Evolutionary conservation across 2,113 vertebrate species (phyloP).

Genomic region (Anarrhichthys ocellatus): DNA sequence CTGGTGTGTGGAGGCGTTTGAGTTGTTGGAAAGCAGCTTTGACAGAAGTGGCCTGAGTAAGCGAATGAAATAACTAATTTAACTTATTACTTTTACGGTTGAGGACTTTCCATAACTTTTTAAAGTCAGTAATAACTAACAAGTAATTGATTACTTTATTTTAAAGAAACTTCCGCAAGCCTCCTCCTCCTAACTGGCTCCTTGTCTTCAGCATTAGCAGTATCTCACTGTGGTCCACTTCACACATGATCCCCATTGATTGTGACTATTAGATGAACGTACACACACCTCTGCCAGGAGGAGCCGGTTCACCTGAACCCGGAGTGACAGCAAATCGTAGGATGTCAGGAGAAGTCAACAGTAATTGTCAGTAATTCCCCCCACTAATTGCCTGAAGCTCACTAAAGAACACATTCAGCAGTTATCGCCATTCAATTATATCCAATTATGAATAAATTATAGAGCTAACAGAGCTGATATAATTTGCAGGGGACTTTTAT

Average conservation of each 20-base stretch:
- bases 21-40: neutral
- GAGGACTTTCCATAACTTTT: neutral
- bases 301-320: slow-evolving; percentile 27
- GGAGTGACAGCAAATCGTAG: slow-evolving; percentile 49
- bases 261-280: slow-evolving; percentile 33
- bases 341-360: slow-evolving; percentile 50
- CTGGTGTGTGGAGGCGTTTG: neutral
- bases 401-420: slow-evolving; percentile 59
- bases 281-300: slow-evolving; percentile 26
- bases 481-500: slow-evolving; percentile 43
- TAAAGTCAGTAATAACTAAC: neutral
- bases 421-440: slow-evolving; percentile 66
- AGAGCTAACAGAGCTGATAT: slow-evolving; percentile 56
- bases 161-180: neutral
- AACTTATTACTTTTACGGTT: neutral
- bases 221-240: slow-evolving; percentile 20
- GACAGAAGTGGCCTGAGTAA: neutral
- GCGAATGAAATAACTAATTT: neutral
- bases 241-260: slow-evolving; percentile 49
- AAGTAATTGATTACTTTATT: neutral
- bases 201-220: slow-evolving; percentile 28
- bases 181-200: neutral
- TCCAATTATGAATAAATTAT: slow-evolving; percentile 65
- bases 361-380: slow-evolving; percentile 64
- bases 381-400: slow-evolving; percentile 46